Percentiles rank a stretch among this genome's conserved stretches.
These are phyloP conservation scores for Suillia variegata DNA, from an alignment of 2,888 invertebrate species.

Conservation along the genomic window DNA sequence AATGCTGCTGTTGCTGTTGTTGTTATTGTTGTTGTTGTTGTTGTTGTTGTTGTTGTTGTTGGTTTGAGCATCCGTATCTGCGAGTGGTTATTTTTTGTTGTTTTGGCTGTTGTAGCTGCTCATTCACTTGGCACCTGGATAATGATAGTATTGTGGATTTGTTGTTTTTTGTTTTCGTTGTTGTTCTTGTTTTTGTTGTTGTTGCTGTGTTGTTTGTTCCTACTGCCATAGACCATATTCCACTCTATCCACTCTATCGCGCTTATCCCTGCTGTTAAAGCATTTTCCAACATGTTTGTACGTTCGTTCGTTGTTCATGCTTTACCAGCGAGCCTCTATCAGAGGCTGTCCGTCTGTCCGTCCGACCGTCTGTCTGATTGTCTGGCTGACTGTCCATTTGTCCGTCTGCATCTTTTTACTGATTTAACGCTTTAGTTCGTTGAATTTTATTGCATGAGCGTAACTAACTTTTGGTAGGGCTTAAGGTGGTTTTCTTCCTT, in stretches of 20 bases:
- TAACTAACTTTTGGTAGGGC: conserved; percentile 24
- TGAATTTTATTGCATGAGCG: conserved; percentile 32
- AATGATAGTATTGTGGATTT: conserved; percentile 29
- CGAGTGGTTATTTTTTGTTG: background rate
- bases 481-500: background rate
- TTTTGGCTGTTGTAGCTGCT: conserved; percentile 11
- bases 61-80: background rate
- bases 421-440: conserved; percentile 32
- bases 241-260: background rate
- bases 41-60: background rate
- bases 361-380: background rate
- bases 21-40: background rate
- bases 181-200: no score
- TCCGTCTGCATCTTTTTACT: conserved; percentile 12
- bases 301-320: background rate
- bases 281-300: background rate
- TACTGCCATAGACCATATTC: background rate
- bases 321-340: no score
- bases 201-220: background rate
- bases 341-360: background rate
- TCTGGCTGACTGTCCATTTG: no score
- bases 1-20: conserved; percentile 1
- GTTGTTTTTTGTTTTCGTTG: background rate
- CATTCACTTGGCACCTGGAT: conserved; percentile 34
- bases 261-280: background rate